Base-by-base conservation (phyloP, 2,888 invertebrate genomes). In the Girardia tigrina region DNA sequence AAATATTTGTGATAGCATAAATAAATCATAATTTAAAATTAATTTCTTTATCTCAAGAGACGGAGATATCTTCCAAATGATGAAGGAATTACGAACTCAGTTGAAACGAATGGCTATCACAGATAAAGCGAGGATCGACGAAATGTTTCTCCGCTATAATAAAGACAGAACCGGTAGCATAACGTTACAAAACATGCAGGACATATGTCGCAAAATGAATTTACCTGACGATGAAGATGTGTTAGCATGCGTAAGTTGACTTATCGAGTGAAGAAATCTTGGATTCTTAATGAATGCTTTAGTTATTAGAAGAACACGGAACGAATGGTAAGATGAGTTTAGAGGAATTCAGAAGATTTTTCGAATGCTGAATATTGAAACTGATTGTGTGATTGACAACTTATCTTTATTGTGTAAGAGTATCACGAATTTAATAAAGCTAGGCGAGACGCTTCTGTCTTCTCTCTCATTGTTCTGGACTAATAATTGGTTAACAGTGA, bases 91-190 rank as follows among this genome's bases (percentile, higher is more conserved):
- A 0, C 79, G 81, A 77, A 81, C 81, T 73, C 84, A 84, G 78
- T 79, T 84, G 77, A 83, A 84, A 80, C 82, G 82, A 79, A 81
- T 83, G 42, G 82, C 82, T 69, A 82, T 84, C 78, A 84, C 84
- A 16, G 82, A 82, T 78, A 82, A 80, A 76, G 80, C 80, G 16
- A 79, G 83, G 23, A 81, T 82, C 16, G 82, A 83, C 78, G 80
- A 81, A 76, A 82, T 84, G 82, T 84, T 84, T 80, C 79, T 84
- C 28, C 78, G 81, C 20, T 82, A 82, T 75, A 80, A 84, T 79
- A 79, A 79, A 26, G 81, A 82, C 78, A 78, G 76, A 1, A 26
- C 29, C n/a, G 76, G 76, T 4, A 29, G 76, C 56, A 77, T 76
- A 20, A 29, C 23, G 20, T n/a, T 76, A 2, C 6, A 8, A 28